These are phyloP conservation scores for Invenusta paracnida DNA, from an alignment of 2,888 invertebrate genomes.

Conservation along the genomic window DNA sequence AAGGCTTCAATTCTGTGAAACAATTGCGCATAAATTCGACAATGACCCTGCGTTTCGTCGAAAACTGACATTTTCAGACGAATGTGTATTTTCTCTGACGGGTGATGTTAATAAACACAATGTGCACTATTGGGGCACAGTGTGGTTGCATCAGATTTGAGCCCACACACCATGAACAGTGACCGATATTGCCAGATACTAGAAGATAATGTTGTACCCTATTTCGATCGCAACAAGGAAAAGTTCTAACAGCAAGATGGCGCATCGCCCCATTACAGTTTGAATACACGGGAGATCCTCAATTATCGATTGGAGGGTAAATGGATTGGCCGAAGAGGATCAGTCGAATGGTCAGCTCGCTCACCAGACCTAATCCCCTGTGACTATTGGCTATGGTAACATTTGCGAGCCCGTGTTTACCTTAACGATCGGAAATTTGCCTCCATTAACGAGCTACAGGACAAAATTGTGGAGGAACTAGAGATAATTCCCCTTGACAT, in stretches of 20 bases:
- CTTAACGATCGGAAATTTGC: neutral
- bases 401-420: neutral
- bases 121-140: neutral
- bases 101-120: neutral
- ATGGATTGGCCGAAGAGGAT: conserved; percentile 6
- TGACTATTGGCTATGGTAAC: neutral
- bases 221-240: conserved; percentile 6
- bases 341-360: neutral
- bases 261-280: neutral
- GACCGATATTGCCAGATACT: conserved; percentile 7
- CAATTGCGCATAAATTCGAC: neutral
- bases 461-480: neutral
- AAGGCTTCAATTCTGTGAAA: conserved; percentile 18
- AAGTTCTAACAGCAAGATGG: conserved; percentile 4
- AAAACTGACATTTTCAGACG: neutral
- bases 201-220: conserved; percentile 20
- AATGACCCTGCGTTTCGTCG: neutral
- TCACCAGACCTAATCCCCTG: neutral
- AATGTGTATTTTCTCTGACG: neutral
- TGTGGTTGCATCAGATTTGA: conserved; percentile 10
- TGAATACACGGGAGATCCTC: conserved; percentile 12
- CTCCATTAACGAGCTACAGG: neutral
- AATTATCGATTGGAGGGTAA: conserved; percentile 5
- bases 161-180: neutral
- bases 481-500: conserved; percentile 2